phyloP scores from a whole-genome alignment of 1,140 invertebrate genomes.

The Drosophila guanche region DNA sequence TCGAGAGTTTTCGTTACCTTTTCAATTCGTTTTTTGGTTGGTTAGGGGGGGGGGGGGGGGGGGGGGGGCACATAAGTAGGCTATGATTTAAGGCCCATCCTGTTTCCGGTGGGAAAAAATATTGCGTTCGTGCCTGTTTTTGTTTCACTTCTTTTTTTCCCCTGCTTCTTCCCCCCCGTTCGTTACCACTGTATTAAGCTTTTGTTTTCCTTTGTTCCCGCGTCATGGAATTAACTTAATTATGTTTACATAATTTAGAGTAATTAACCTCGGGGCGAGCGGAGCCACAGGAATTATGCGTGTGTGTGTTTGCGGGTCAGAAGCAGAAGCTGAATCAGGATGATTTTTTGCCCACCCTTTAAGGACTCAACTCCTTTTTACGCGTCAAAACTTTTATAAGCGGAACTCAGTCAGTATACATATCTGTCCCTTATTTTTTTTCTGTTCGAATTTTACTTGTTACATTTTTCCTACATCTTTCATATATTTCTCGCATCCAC shows the following conservation, averaged over 20 bases:
- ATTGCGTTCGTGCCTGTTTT: slow-evolving; percentile 31
- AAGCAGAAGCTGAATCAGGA: no score
- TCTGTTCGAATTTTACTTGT: no score
- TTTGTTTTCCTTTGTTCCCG: slow-evolving; percentile 37
- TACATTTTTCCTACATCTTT: no score
- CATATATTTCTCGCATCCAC: no score
- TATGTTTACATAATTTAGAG: slow-evolving; percentile 80
- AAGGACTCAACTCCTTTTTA: no score
- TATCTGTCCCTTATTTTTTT: no score
- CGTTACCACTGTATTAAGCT: slow-evolving; percentile 32
- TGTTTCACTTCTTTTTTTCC: slow-evolving; percentile 29
- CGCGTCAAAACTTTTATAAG: no score
- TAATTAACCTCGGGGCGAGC: slow-evolving; percentile 65
- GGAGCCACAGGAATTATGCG: slow-evolving; percentile 58
- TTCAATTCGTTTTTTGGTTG: slow-evolving; percentile 56
- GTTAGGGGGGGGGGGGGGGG: no score
- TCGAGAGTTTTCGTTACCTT: slow-evolving; percentile 52
- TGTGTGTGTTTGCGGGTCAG: slow-evolving; percentile 10
- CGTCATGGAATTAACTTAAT: slow-evolving; percentile 72
- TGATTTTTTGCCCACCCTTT: slow-evolving; percentile 14
- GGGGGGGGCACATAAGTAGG: slow-evolving; percentile 49
- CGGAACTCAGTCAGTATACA: no score
- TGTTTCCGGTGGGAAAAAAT: slow-evolving; percentile 15
- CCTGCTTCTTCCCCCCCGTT: background rate
- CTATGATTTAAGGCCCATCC: slow-evolving; percentile 33